A percentile compares a stretch with the other conserved stretches of the same genome.
Conservation (phyloP, 2,113 vertebrate genomes). For the Cricetomys ansorgei region DNA sequence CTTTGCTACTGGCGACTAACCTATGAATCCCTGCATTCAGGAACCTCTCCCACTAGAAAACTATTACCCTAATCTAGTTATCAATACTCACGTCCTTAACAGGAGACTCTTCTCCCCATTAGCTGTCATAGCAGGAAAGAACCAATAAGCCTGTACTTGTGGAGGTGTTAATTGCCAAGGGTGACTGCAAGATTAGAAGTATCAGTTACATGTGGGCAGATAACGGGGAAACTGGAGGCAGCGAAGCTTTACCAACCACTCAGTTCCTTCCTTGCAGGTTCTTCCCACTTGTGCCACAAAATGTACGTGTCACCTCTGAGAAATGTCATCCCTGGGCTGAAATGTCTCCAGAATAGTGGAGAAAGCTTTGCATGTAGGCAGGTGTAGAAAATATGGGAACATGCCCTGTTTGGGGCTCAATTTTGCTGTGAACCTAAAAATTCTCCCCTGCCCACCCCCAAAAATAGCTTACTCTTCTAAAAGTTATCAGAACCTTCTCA, state of each 20-base stretch:
- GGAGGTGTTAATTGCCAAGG: not conserved
- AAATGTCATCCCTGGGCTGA: not conserved
- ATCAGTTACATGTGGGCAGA: not conserved
- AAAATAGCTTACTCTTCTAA: not conserved
- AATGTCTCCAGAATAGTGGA: not conserved
- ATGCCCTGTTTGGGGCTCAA: not conserved
- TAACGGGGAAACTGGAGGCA: not conserved
- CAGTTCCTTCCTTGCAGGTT: not conserved
- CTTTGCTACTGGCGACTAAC: not conserved
- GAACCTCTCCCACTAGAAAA: not conserved
- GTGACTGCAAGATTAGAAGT: not conserved
- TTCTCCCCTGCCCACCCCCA: too few relatives aligned
- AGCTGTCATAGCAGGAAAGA: not conserved
- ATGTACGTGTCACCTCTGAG: not conserved
- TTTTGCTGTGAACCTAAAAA: conserved; percentile 11
- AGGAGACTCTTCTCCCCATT: not conserved
- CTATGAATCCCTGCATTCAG: not conserved
- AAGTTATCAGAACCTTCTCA: not conserved
- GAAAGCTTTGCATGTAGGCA: not conserved
- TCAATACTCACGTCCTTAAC: not conserved
- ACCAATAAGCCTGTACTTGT: not conserved
- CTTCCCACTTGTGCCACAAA: not conserved
- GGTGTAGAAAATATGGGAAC: not conserved
- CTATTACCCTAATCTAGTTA: not conserved
- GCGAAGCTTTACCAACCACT: not conserved